Evolutionary conservation across 2,113 vertebrate genomes (phyloP).

Genomic region (Capreolus pygargus): DNA sequence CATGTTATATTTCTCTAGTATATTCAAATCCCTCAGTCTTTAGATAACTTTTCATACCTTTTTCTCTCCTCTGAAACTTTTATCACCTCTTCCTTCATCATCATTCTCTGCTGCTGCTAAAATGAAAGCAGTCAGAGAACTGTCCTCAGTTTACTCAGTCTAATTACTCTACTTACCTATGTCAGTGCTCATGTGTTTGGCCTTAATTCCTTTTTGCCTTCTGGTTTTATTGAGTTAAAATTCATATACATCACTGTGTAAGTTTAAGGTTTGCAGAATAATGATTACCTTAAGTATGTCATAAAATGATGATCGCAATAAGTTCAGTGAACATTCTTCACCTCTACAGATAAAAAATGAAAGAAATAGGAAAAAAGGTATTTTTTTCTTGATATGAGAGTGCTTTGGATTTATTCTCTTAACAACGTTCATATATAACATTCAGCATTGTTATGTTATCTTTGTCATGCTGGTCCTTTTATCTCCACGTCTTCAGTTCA

Average conservation of each 20-base stretch:
- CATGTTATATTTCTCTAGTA: not conserved
- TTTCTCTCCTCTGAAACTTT: not conserved
- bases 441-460: not conserved
- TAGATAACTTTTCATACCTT: not conserved
- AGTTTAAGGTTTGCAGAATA: not conserved
- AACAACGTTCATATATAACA: not conserved
- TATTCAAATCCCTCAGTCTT: not conserved
- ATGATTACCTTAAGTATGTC: not conserved
- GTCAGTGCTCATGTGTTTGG: not conserved
- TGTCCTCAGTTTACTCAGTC: not conserved
- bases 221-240: not conserved
- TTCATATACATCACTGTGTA: not conserved
- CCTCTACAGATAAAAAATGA: not conserved
- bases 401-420: not conserved
- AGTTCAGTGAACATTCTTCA: not conserved
- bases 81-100: not conserved
- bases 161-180: not conserved
- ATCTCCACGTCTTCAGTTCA: not conserved
- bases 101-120: not conserved
- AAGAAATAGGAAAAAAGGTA: not conserved
- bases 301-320: not conserved
- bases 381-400: not conserved
- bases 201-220: not conserved
- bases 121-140: not conserved
- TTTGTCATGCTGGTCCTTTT: not conserved